phyloP scores from a whole-genome alignment of 1,140 invertebrate genomes.

The Drosophila elegans region DNA sequence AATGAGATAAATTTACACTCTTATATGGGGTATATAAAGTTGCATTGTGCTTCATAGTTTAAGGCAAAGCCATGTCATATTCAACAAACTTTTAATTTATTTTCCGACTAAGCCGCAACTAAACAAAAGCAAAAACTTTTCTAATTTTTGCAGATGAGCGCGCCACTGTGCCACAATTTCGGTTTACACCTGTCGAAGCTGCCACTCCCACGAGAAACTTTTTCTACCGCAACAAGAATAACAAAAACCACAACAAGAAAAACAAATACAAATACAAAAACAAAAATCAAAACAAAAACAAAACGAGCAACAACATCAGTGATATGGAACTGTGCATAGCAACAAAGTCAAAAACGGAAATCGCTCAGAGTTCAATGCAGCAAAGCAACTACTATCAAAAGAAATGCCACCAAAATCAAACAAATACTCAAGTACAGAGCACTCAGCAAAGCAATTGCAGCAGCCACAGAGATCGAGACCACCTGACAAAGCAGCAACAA shows the following conservation, averaged over 20 bases:
- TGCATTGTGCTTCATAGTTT: not conserved
- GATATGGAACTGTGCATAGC: slow-evolving; percentile 79
- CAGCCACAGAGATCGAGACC: slow-evolving; percentile 71
- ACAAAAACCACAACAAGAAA: slow-evolving; percentile 6
- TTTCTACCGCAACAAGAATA: slow-evolving; percentile 20
- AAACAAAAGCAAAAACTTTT: slow-evolving; percentile 58
- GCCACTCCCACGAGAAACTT: slow-evolving; percentile 63
- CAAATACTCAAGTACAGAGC: slow-evolving; percentile 61
- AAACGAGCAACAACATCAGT: slow-evolving; percentile 54
- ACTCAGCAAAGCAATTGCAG: slow-evolving; percentile 25
- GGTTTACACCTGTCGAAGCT: slow-evolving; percentile 58
- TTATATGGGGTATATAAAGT: no score
- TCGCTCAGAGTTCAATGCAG: slow-evolving; percentile 63
- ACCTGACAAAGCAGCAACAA: slow-evolving; percentile 70
- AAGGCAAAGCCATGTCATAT: not conserved
- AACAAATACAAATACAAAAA: not conserved
- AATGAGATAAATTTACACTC: not conserved
- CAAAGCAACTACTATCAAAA: slow-evolving; percentile 58
- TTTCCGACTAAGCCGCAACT: slow-evolving; percentile 10
- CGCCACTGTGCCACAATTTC: slow-evolving; percentile 55
- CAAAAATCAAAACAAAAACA: slow-evolving; percentile 3
- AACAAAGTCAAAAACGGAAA: slow-evolving; percentile 68
- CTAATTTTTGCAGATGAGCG: slow-evolving; percentile 68
- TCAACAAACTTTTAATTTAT: slow-evolving; percentile 11
- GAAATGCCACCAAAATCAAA: slow-evolving; percentile 80